A percentile compares a stretch with the other conserved stretches of the same genome.
These are phyloP conservation scores for Ciona savignyi DNA, from an alignment of 23 tunicate genomes.

Conservation along the genomic window DNA sequence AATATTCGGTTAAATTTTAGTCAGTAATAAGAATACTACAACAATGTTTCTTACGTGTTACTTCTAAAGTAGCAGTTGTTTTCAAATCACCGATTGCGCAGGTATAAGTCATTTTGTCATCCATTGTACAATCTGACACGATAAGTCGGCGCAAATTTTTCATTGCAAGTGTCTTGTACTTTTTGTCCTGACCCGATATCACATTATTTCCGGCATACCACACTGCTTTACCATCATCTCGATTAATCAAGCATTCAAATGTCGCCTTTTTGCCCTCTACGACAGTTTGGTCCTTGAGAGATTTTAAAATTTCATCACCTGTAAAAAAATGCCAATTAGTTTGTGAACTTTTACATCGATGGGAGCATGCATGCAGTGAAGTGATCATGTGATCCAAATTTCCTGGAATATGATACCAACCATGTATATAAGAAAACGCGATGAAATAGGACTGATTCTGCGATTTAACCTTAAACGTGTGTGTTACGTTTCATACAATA, in stretches of 20 bases:
- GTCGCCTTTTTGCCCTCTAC: constrained; percentile 87
- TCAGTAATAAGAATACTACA: not conserved
- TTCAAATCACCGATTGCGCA: constrained; percentile 47
- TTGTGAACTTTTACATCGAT: not conserved
- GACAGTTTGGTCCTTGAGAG: constrained; percentile 57
- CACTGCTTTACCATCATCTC: constrained; percentile 60
- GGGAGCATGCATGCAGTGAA: not conserved
- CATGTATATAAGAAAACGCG: not conserved
- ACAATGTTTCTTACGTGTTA: constrained; percentile 34
- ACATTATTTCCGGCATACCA: constrained; percentile 66
- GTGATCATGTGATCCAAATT: not conserved
- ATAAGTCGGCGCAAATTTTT: constrained; percentile 69
- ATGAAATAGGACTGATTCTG: not conserved
- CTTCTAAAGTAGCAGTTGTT: constrained; percentile 31
- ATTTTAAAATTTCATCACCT: constrained; percentile 65
- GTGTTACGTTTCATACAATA: not conserved
- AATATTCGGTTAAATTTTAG: too few relatives aligned
- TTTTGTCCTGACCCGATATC: constrained; percentile 61
- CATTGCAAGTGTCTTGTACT: constrained; percentile 55
- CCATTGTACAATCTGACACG: constrained; percentile 41
- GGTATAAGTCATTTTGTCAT: constrained; percentile 38
- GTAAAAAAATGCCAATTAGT: not conserved
- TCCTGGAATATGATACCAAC: not conserved
- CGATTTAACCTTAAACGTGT: not conserved
- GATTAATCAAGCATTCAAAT: constrained; percentile 72